Evolutionary conservation across 2,888 invertebrate species (phyloP).

Genomic region (Acanthoscelides obtectus): DNA sequence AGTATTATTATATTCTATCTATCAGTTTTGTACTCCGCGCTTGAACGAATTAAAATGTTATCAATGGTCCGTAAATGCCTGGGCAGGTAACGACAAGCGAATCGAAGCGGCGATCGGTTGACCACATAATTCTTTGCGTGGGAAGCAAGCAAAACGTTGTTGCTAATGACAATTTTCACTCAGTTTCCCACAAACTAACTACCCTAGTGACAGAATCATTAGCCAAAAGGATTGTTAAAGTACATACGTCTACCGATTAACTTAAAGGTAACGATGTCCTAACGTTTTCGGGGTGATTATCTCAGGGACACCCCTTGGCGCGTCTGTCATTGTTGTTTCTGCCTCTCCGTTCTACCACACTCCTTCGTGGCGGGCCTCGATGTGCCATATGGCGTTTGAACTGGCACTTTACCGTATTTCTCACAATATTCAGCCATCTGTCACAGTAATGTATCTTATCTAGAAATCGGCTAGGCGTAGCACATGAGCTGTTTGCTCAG

Average conservation of each 20-base stretch:
- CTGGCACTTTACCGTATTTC: constrained; percentile 42
- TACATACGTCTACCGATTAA: neutral
- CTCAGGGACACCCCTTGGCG: constrained; percentile 17
- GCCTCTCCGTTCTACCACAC: neutral
- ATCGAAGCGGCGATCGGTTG: too few species aligned
- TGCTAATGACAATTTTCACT: neutral
- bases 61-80: too few species aligned
- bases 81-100: too few species aligned
- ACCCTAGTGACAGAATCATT: neutral
- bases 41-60: too few species aligned
- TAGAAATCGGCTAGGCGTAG: neutral
- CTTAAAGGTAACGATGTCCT: neutral
- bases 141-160: too few species aligned
- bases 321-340: constrained; percentile 15
- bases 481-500: neutral
- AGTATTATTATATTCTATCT: too few species aligned
- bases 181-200: neutral
- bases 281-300: constrained; percentile 16
- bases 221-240: neutral
- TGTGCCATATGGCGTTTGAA: constrained; percentile 41
- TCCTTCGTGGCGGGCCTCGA: constrained; percentile 14
- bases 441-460: constrained; percentile 17
- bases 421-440: constrained; percentile 46
- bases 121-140: too few species aligned
- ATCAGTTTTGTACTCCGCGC: too few species aligned